Evolutionary conservation across 2,888 invertebrate species (phyloP).

Genomic region (Germaria angustata): DNA sequence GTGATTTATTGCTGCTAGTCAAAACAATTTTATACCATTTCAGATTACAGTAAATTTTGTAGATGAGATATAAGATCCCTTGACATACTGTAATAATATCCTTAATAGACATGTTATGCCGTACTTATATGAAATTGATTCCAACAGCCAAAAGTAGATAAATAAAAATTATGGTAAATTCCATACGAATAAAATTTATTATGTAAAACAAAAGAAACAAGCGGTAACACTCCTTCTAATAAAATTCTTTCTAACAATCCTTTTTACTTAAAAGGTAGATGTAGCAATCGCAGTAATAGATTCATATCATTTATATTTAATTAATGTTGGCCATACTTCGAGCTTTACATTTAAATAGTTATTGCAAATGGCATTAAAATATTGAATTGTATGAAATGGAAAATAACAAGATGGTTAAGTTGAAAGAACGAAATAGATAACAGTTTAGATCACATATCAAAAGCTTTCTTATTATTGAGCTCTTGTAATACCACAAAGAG

Average conservation of each 20-base stretch:
- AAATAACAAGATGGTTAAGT: neutral
- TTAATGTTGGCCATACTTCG: constrained; percentile 36
- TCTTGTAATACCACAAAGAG: too few relatives aligned
- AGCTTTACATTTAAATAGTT: constrained; percentile 39
- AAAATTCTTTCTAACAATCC: neutral
- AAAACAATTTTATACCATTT: neutral
- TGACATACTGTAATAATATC: constrained; percentile 24
- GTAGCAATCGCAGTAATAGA: constrained; percentile 23
- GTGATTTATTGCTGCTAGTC: too few relatives aligned
- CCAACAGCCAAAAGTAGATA: too few relatives aligned
- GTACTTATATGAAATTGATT: constrained; percentile 10
- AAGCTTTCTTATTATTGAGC: too few relatives aligned
- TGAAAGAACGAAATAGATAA: neutral
- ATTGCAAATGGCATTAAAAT: constrained; percentile 25
- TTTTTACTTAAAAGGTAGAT: neutral
- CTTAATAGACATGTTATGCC: constrained; percentile 39
- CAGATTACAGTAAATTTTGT: constrained; percentile 1
- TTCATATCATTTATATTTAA: constrained; percentile 50
- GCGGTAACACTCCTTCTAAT: neutral
- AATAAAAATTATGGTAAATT: too few relatives aligned
- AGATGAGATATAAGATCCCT: neutral
- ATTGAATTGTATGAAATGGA: neutral
- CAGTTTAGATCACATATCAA: neutral
- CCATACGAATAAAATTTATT: constrained; percentile 35
- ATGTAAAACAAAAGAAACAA: neutral